Evolutionary conservation across 2,113 vertebrate genomes (phyloP), one percentile per base, ranked within the genome.

Genomic region (Pedionomus torquatus): DNA sequence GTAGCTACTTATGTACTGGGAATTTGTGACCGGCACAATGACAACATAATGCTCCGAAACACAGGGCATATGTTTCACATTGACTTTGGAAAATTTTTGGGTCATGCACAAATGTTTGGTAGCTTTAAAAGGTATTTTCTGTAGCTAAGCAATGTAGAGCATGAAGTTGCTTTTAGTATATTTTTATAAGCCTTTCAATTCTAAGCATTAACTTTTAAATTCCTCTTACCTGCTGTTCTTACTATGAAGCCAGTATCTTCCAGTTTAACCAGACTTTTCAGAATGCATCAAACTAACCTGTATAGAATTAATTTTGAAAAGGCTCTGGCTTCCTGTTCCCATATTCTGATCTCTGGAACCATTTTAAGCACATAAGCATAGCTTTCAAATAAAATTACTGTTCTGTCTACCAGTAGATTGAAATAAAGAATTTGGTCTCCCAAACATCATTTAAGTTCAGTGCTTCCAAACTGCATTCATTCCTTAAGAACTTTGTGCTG

Each of bases 21-120:
- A 31, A 99, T 99, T 97, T 99, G 99, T 83, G 99, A 99, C 90
- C 99, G 99, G 17, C 99, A 99, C 95, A 99, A 99, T 16, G 99
- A 99, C 94, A 99, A 99, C 95, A 99, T 99, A 85, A 99, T 99
- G 99, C 98, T 99, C 69, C 98, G 99, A 90, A 99, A 98, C 98
- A 99, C 99, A 0, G 99, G 99, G 49, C 99, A 99, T 91, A 99
- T 99, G 99, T 99, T 99, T 97, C 99, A 99, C 97, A 99, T 99
- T 31, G 99, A 99, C 97, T 99, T 99, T 5, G 99, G 99, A 46
- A 99, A 99, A 93, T 99, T 99, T 97, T 79, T 99, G 95, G 99
- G 99, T 69, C 99, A 99, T 58, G 99, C 99, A 6, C 99, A 99
- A 91, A 99, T 99, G 99, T 99, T 99, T 89, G 99, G 99, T 79